Evolutionary conservation across 2,888 invertebrate genomes (phyloP).

Genomic region (Cataglyphis cursor): DNA sequence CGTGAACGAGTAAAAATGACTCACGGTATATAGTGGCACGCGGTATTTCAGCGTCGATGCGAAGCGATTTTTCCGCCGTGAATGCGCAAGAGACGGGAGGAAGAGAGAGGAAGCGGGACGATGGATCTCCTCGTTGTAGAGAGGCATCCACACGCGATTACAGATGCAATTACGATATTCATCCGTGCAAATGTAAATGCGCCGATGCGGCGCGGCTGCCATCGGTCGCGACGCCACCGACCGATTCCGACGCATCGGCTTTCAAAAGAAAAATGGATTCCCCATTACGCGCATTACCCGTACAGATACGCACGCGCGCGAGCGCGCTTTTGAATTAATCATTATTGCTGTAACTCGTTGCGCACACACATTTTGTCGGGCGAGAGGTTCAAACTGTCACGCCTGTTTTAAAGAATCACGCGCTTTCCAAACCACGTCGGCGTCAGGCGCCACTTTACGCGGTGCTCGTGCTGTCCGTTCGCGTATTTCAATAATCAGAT

Average conservation of each 20-base stretch:
- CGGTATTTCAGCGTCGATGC: slow-evolving; percentile 54
- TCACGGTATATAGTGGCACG: slow-evolving; percentile 53
- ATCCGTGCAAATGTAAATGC: slow-evolving; percentile 69
- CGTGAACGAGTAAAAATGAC: slow-evolving; percentile 55
- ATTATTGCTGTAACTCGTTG: slow-evolving; percentile 39
- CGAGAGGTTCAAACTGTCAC: slow-evolving; percentile 35
- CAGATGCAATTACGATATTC: slow-evolving; percentile 71
- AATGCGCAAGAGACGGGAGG: slow-evolving; percentile 10
- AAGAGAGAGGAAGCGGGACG: not conserved
- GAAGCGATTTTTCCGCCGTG: slow-evolving; percentile 50
- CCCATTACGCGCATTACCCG: slow-evolving; percentile 35
- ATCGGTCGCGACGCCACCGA: slow-evolving; percentile 2
- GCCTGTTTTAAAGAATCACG: slow-evolving; percentile 42
- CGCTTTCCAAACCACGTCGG: slow-evolving; percentile 19
- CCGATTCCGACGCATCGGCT: slow-evolving; percentile 57
- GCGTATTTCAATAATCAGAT: slow-evolving; percentile 34
- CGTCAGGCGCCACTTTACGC: slow-evolving; percentile 24
- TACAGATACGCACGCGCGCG: not conserved
- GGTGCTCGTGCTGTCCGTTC: not conserved
- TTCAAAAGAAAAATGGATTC: slow-evolving; percentile 62
- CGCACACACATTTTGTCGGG: not conserved
- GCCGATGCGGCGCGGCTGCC: slow-evolving; percentile 9
- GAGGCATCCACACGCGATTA: slow-evolving; percentile 44
- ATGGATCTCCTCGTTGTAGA: not conserved
- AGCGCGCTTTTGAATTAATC: slow-evolving; percentile 55